Conservation (phyloP, 2,797 vertebrate genomes). For the Sebastes itinus region DNA sequence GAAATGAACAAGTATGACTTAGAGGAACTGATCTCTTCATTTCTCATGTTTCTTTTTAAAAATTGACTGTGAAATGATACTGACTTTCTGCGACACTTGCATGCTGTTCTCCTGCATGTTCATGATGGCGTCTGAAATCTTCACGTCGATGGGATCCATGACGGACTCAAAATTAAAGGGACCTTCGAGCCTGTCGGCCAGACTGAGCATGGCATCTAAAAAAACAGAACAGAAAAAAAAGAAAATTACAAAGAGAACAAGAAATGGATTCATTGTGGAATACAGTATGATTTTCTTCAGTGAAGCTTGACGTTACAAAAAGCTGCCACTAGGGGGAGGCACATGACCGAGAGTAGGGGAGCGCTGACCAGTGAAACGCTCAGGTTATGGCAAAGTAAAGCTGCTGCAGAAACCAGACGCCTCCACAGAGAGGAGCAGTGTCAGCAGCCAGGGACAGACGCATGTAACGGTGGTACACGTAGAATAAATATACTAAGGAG, state of each 20-base stretch:
- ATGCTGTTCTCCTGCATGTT: slow-evolving; percentile 99
- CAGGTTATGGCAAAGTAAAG: slow-evolving; percentile 22
- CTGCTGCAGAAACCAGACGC: slow-evolving; percentile 38
- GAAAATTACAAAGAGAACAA: background rate
- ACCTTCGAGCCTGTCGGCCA: slow-evolving; percentile 93
- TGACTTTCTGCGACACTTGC: slow-evolving; percentile 95
- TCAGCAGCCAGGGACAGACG: background rate
- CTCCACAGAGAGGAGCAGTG: slow-evolving; percentile 8
- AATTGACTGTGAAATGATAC: background rate
- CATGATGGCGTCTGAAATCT: slow-evolving; percentile 98
- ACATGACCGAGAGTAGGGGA: slow-evolving; percentile 4
- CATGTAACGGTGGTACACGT: background rate
- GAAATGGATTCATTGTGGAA: background rate
- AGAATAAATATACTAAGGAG: background rate
- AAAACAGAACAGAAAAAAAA: background rate
- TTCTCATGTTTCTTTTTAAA: background rate
- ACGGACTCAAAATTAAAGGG: slow-evolving; percentile 98
- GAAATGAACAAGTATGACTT: background rate
- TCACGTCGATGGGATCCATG: slow-evolving; percentile 97
- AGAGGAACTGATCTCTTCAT: background rate
- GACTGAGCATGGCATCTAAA: slow-evolving; percentile 92
- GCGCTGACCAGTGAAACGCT: slow-evolving; percentile 22
- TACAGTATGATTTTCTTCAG: background rate
- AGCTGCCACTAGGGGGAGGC: slow-evolving; percentile 72
- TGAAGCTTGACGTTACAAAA: background rate